A percentile compares a stretch with the other conserved stretches of the same genome.
phyloP scores from a whole-genome alignment of 2,888 invertebrate genomes.

The Leptinotarsa rubiginosa region DNA sequence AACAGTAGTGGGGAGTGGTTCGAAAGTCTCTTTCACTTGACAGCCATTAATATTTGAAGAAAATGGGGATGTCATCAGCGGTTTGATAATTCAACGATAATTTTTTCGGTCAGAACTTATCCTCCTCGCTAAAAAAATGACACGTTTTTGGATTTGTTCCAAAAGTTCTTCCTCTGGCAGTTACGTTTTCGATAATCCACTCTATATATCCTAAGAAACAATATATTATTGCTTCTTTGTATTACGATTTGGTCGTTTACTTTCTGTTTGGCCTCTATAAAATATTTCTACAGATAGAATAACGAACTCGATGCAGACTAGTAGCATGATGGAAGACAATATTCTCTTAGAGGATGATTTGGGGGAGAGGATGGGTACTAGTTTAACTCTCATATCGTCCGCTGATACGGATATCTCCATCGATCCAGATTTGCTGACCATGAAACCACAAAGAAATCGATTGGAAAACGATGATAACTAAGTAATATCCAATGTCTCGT shows the following conservation, averaged over 20 bases:
- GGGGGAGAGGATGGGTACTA: constrained; percentile 46
- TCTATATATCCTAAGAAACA: too few species aligned
- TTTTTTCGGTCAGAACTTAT: too few species aligned
- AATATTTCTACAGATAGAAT: constrained; percentile 53
- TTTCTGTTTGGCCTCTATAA: background rate
- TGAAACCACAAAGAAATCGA: constrained; percentile 56
- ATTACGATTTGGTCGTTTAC: background rate
- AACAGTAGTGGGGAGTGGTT: too few species aligned
- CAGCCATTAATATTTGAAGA: too few species aligned
- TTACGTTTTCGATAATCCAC: too few species aligned
- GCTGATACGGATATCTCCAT: constrained; percentile 59
- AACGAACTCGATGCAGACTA: constrained; percentile 55
- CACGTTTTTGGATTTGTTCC: too few species aligned
- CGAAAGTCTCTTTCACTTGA: too few species aligned
- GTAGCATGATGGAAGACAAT: constrained; percentile 57
- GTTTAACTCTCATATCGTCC: constrained; percentile 49
- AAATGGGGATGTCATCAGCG: too few species aligned
- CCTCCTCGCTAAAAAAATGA: too few species aligned
- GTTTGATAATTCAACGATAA: too few species aligned
- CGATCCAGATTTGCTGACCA: constrained; percentile 64
- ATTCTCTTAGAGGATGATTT: constrained; percentile 57
- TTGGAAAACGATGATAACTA: constrained; percentile 33
- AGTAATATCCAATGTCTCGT: background rate
- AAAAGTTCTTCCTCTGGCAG: too few species aligned
- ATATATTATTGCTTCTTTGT: too few species aligned